Percentiles rank a stretch among this genome's conserved stretches.
These are phyloP conservation scores for Cheirogaleus major DNA, from an alignment of 2,797 vertebrate species.

Conservation along the genomic window DNA sequence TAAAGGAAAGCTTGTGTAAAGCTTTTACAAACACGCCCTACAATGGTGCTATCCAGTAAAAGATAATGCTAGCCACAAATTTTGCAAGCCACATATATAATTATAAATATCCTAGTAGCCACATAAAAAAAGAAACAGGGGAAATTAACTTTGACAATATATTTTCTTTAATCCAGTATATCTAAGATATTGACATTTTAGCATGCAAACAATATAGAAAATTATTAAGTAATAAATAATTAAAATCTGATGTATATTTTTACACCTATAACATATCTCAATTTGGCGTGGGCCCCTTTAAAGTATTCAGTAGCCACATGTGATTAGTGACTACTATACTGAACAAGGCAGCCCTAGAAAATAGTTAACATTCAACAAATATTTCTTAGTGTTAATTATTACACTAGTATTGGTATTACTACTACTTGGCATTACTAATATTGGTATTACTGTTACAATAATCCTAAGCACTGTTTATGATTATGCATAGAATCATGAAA, in stretches of 20 bases:
- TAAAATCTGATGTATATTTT: not conserved
- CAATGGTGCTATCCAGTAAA: not conserved
- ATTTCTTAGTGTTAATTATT: not conserved
- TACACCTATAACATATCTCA: not conserved
- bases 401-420: not conserved
- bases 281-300: not conserved
- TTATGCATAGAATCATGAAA: not conserved
- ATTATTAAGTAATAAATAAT: not conserved
- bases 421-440: not conserved
- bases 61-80: not conserved
- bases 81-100: not conserved
- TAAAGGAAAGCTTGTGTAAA: not conserved
- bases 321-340: not conserved
- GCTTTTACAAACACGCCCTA: not conserved
- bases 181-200: not conserved
- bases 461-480: not conserved
- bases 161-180: not conserved
- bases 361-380: not conserved
- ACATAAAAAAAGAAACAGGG: not conserved
- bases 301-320: not conserved
- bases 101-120: not conserved
- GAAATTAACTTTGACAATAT: not conserved
- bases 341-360: not conserved
- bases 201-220: not conserved
- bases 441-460: not conserved